Base-by-base conservation (phyloP, 1,140 invertebrate genomes). In the Riptortus pedestris region DNA sequence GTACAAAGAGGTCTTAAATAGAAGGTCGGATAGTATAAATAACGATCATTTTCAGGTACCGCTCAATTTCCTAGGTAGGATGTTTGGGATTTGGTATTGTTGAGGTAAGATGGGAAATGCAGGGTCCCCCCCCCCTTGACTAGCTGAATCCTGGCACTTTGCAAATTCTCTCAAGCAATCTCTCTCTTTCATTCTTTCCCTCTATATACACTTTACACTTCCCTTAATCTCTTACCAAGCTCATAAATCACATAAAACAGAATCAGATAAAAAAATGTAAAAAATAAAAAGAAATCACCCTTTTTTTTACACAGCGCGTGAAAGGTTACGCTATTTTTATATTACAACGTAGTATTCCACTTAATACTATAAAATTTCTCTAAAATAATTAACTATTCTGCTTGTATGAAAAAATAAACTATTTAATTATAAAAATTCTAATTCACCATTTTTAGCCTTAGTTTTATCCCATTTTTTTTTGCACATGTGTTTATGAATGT, bases 381-480 rank as follows among this genome's bases (percentile, higher is more conserved):
- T 59, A 64, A 64, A 64, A 64, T 64, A 64, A 64, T 64, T 31
- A 64, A 64, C 63, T 64, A 64, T 64, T 64, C n/a, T 64, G 27
- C 59, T 11, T 62, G 28, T 29, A 55, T 64, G 63, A 64, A 64
- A 64, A 63, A 64, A 64, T 64, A 64, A 64, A 64, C 45, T 52
- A 55, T 63, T 55, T 45, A 26, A 29, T 59, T 59, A 45, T 48
- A 64, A 64, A 64, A 58, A 31, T 11, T 58, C 63, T 64, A 64
- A 28, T 45, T 33, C n/a, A 38, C 14, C 26, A 29, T 59, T 59
- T 51, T n/a, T 51, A 51, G 5, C 14, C 14, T 55, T 55, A 55
- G 51, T 24, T 24, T 60, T 60, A 43, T 60, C 29, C 26, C 26
- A 43, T 38, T 60, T 24, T 33, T 60, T 60, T 60, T 59, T 38